Conservation (phyloP, 2,797 vertebrate species). For the Hippoglossus hippoglossus region DNA sequence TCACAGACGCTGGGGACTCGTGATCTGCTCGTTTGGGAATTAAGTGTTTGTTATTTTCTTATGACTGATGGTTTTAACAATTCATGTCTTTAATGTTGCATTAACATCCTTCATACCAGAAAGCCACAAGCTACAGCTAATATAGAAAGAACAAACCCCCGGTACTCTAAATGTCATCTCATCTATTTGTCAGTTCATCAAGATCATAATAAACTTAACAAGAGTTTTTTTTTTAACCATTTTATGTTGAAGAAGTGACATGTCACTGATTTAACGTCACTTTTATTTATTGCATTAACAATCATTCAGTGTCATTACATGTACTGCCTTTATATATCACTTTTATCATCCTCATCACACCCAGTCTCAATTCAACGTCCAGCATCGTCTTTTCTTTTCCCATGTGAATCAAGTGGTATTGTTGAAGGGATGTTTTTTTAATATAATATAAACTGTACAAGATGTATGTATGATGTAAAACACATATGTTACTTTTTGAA, state of each 20-base stretch:
- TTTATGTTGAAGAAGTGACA: slow-evolving; percentile 22
- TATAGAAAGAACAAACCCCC: not conserved
- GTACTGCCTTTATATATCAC: slow-evolving; percentile 70
- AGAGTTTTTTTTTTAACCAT: slow-evolving; percentile 15
- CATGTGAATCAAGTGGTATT: slow-evolving; percentile 10
- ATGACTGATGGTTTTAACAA: slow-evolving; percentile 5
- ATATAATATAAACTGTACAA: slow-evolving; percentile 41
- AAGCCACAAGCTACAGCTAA: not conserved
- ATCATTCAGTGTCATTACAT: slow-evolving; percentile 41
- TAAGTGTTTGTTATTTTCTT: slow-evolving; percentile 7
- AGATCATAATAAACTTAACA: slow-evolving; percentile 7
- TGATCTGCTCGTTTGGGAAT: slow-evolving; percentile 31
- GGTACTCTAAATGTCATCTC: slow-evolving; percentile 24
- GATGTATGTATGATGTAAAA: slow-evolving; percentile 28
- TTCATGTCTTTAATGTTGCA: slow-evolving; percentile 1
- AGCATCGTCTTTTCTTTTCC: slow-evolving; percentile 18
- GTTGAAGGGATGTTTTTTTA: slow-evolving; percentile 19
- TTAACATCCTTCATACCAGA: slow-evolving; percentile 13
- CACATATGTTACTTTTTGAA: slow-evolving; percentile 30
- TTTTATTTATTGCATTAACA: slow-evolving; percentile 70
- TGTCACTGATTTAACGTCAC: slow-evolving; percentile 35
- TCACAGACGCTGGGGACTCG: slow-evolving; percentile 36
- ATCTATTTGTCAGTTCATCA: slow-evolving; percentile 22
- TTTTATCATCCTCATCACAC: not conserved
- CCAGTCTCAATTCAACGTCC: slow-evolving; percentile 20